phyloP scores from a whole-genome alignment of 2,797 vertebrate genomes.

The Diplodus sargus region DNA sequence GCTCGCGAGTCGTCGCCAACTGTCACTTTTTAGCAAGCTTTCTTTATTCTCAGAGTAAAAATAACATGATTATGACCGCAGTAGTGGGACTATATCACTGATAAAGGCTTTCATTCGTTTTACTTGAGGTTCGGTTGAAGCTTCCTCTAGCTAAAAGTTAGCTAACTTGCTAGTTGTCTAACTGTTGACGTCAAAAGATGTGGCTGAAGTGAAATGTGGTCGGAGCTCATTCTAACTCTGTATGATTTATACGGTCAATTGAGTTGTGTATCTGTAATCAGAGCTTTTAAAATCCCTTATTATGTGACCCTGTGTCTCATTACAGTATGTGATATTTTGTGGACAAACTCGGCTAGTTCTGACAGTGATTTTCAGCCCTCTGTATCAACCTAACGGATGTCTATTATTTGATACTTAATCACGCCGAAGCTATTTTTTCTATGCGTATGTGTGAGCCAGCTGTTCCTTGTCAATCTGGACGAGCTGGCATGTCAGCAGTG shows the following conservation, averaged over 20 bases:
- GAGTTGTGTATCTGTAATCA: background rate
- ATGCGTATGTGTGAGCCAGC: conserved; percentile 82
- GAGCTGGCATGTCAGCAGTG: conserved; percentile 82
- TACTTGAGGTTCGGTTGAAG: background rate
- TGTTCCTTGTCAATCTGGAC: conserved; percentile 92
- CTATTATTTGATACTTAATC: conserved; percentile 73
- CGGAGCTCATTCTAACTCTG: background rate
- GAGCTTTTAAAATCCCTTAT: rapidly evolving
- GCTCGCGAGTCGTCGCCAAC: conserved; percentile 23
- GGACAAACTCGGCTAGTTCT: background rate
- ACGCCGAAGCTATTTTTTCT: conserved; percentile 67
- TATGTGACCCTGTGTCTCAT: background rate
- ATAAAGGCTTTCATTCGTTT: background rate
- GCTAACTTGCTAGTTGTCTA: conserved; percentile 53
- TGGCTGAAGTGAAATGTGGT: background rate
- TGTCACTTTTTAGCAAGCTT: conserved; percentile 25
- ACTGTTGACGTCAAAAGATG: conserved; percentile 66
- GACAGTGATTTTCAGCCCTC: conserved; percentile 14
- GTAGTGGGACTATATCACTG: rapidly evolving
- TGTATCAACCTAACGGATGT: conserved; percentile 25
- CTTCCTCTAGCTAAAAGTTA: conserved; percentile 39
- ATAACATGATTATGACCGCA: rapidly evolving
- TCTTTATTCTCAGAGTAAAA: background rate
- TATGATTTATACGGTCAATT: background rate
- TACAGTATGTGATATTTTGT: background rate